Evolutionary conservation across 2,113 vertebrate genomes (phyloP).

Genomic region (Morone saxatilis): DNA sequence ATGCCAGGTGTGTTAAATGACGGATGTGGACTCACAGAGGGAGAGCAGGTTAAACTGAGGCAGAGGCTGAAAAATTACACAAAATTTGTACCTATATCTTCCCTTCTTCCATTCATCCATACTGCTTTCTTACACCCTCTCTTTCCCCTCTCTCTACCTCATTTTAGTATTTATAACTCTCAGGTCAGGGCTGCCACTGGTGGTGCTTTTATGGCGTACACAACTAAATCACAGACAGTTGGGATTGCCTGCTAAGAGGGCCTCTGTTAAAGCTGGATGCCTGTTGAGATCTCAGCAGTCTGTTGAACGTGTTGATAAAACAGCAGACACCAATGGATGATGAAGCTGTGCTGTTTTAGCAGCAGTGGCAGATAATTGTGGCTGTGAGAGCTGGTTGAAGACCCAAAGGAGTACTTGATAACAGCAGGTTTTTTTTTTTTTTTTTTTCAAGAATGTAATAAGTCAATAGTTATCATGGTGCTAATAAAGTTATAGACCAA

Average conservation of each 20-base stretch:
- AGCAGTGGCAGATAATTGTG: constrained; percentile 31
- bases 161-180: constrained; percentile 30
- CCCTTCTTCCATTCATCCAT: background rate
- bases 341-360: constrained; percentile 38
- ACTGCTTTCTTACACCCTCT: background rate
- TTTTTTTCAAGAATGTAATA: background rate
- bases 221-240: constrained; percentile 49
- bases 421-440: constrained; percentile 3
- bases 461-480: background rate
- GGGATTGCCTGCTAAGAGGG: constrained; percentile 28
- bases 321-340: constrained; percentile 19
- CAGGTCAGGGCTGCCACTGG: constrained; percentile 25
- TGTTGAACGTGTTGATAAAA: constrained; percentile 52
- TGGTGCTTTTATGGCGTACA: constrained; percentile 25
- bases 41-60: background rate
- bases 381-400: constrained; percentile 12
- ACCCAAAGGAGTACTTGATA: background rate
- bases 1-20: background rate
- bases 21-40: background rate
- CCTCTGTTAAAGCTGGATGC: constrained; percentile 33
- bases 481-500: background rate
- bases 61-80: background rate
- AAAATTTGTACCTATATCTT: background rate
- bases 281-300: constrained; percentile 43
- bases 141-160: background rate